Percentiles rank a stretch among this genome's conserved stretches.
These are phyloP conservation scores for Copidosoma floridanum DNA, from an alignment of 1,140 invertebrate genomes.

Conservation along the genomic window DNA sequence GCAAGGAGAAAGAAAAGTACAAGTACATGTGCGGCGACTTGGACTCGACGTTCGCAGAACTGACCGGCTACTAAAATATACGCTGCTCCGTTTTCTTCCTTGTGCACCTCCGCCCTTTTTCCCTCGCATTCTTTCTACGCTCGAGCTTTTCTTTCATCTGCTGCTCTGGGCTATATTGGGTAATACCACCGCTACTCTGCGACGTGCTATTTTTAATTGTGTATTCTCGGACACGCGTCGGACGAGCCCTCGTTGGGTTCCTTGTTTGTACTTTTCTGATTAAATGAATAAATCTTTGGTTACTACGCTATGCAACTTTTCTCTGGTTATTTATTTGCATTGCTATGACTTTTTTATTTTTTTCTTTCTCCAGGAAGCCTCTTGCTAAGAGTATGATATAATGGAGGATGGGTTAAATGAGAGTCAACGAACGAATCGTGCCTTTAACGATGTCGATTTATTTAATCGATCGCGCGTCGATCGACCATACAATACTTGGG, in stretches of 20 bases:
- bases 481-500: slow-evolving; percentile 44
- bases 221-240: slow-evolving; percentile 1
- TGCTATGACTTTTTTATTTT: no score
- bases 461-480: slow-evolving; percentile 48
- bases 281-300: slow-evolving; percentile 18
- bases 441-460: slow-evolving; percentile 46
- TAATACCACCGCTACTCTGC: no score
- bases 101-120: background rate
- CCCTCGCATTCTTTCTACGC: background rate
- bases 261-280: slow-evolving; percentile 13
- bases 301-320: no score
- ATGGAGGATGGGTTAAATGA: no score
- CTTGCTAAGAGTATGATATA: no score
- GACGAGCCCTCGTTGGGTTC: background rate
- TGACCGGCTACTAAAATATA: slow-evolving; percentile 65
- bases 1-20: slow-evolving; percentile 76
- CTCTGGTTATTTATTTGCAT: no score
- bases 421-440: background rate
- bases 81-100: background rate
- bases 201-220: slow-evolving; percentile 12
- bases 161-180: no score
- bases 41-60: slow-evolving; percentile 84
- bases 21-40: slow-evolving; percentile 68
- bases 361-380: no score
- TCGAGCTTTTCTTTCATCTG: background rate